Evolutionary conservation across 1,140 invertebrate genomes (phyloP).

Genomic region (Drosophila athabasca): DNA sequence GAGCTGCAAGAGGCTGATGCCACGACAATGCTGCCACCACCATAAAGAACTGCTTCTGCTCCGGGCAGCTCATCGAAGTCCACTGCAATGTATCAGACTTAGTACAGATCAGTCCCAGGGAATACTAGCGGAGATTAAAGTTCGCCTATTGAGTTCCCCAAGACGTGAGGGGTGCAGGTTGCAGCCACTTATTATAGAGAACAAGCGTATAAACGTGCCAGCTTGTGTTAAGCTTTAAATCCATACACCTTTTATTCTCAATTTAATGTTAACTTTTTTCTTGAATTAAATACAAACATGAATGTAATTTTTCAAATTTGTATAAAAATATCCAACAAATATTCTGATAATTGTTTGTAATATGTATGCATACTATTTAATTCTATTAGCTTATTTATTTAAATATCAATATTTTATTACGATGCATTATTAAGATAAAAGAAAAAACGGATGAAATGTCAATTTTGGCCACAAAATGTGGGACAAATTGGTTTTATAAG

Average conservation of each 20-base stretch:
- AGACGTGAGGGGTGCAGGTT: conserved; percentile 26
- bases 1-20: conserved; percentile 61
- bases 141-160: conserved; percentile 37
- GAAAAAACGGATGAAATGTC: neutral
- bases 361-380: too few relatives aligned
- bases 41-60: conserved; percentile 63
- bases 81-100: conserved; percentile 56
- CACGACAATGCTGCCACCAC: conserved; percentile 40
- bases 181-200: conserved; percentile 51
- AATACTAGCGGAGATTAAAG: conserved; percentile 67
- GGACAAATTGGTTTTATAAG: conserved; percentile 19
- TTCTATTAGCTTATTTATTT: too few relatives aligned
- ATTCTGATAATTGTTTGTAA: too few relatives aligned
- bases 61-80: conserved; percentile 70
- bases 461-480: conserved; percentile 14
- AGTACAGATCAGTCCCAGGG: conserved; percentile 56
- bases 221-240: conserved; percentile 63
- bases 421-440: too few relatives aligned
- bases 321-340: too few relatives aligned
- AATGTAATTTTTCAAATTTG: too few relatives aligned
- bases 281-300: neutral
- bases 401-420: too few relatives aligned
- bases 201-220: conserved; percentile 72
- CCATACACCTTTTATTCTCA: too few relatives aligned
- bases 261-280: conserved; percentile 11